Evolutionary conservation across 1,140 invertebrate genomes (phyloP).

Genomic region (Temnothorax longispinosus): DNA sequence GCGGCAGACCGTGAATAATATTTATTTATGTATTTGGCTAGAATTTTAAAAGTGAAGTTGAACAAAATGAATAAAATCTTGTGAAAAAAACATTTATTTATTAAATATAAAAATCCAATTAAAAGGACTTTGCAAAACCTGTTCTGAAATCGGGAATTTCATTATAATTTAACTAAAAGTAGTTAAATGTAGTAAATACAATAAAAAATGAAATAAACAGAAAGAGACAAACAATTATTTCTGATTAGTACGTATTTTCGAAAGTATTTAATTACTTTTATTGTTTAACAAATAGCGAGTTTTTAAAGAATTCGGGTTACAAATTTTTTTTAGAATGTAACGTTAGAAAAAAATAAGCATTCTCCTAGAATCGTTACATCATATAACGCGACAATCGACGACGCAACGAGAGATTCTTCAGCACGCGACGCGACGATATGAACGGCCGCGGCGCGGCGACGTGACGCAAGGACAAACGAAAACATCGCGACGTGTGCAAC

Average conservation of each 20-base stretch:
- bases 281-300: neutral
- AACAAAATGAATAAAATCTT: neutral
- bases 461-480: slow-evolving; percentile 17
- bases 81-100: neutral
- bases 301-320: neutral
- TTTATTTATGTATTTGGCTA: neutral
- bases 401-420: slow-evolving; percentile 19
- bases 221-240: neutral
- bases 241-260: neutral
- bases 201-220: neutral
- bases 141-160: neutral
- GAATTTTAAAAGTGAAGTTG: neutral
- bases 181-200: neutral
- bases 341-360: neutral
- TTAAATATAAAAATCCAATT: neutral
- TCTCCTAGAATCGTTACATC: neutral
- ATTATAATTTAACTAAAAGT: neutral
- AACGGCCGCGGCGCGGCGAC: neutral
- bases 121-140: neutral
- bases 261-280: neutral
- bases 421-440: neutral
- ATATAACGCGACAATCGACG: neutral
- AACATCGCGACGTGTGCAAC: slow-evolving; percentile 32
- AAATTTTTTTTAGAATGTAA: neutral
- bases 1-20: neutral